Percentiles rank a stretch among this genome's conserved stretches.
These are phyloP conservation scores for Drosophila yakuba DNA, from an alignment of 1,140 invertebrate species.

Conservation along the genomic window DNA sequence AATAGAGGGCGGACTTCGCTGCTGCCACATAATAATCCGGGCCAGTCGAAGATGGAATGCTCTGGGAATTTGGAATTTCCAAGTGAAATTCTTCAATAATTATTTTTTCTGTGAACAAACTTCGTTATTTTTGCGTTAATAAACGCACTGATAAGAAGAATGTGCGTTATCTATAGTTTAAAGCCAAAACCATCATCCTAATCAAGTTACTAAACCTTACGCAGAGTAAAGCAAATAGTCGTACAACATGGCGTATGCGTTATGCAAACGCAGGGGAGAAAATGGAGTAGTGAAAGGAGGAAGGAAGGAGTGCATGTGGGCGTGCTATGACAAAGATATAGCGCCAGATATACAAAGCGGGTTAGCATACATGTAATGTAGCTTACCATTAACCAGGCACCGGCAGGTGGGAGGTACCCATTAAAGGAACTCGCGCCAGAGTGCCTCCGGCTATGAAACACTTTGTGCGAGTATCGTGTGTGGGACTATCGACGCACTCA, in stretches of 20 bases:
- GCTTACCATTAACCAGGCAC: slow-evolving; percentile 32
- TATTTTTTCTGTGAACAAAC: not conserved
- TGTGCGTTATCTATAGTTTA: not conserved
- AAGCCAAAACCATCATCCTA: not conserved
- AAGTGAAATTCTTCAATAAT: not conserved
- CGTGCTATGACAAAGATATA: slow-evolving; percentile 22
- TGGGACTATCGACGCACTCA: slow-evolving; percentile 27
- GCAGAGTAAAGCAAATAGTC: slow-evolving; percentile 6
- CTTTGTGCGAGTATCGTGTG: slow-evolving; percentile 26
- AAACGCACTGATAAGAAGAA: too few species aligned
- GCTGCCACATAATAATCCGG: not conserved
- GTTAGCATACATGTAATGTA: slow-evolving; percentile 23
- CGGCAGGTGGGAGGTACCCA: not conserved
- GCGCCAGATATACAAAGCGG: slow-evolving; percentile 40
- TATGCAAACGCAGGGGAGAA: slow-evolving; percentile 44
- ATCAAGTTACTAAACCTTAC: not conserved
- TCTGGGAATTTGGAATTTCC: not conserved
- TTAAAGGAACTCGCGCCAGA: slow-evolving; percentile 18
- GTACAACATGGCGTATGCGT: slow-evolving; percentile 58
- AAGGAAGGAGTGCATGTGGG: slow-evolving; percentile 24
- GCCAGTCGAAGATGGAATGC: slow-evolving; percentile 3
- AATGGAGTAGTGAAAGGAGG: not conserved
- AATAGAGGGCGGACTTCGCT: slow-evolving; percentile 14
- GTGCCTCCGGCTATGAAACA: slow-evolving; percentile 33
- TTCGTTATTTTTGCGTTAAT: too few species aligned